Evolutionary conservation across 2,888 invertebrate species (phyloP).

Genomic region (Schizaphis graminum): DNA sequence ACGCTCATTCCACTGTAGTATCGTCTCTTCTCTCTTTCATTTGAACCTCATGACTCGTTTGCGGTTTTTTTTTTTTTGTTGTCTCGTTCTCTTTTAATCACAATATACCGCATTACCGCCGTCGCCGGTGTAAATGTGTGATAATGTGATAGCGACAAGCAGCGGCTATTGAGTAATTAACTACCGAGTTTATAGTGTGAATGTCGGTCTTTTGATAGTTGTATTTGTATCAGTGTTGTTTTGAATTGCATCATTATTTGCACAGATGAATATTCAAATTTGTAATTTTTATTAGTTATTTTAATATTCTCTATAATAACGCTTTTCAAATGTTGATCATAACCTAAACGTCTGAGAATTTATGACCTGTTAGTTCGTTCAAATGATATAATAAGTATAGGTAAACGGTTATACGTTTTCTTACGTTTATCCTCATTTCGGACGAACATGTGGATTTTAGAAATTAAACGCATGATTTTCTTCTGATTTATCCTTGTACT

Average conservation of each 20-base stretch:
- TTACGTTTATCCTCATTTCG: constrained; percentile 14
- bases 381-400: too few relatives aligned
- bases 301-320: background rate
- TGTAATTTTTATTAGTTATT: background rate
- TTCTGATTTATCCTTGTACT: too few relatives aligned
- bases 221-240: background rate
- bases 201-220: too few relatives aligned
- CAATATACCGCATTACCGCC: background rate
- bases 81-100: background rate
- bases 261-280: too few relatives aligned
- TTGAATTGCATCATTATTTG: background rate
- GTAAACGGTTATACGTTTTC: constrained; percentile 19
- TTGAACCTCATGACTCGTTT: background rate
- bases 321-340: background rate
- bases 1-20: background rate
- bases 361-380: background rate
- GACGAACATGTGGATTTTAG: background rate
- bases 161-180: background rate
- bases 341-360: background rate
- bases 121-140: background rate
- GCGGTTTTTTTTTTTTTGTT: background rate
- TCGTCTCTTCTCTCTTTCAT: background rate
- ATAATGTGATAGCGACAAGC: background rate
- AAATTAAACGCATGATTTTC: background rate
- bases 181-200: too few relatives aligned